Conservation (phyloP, 2,113 vertebrate species). For the Microcebus jonahi region DNA sequence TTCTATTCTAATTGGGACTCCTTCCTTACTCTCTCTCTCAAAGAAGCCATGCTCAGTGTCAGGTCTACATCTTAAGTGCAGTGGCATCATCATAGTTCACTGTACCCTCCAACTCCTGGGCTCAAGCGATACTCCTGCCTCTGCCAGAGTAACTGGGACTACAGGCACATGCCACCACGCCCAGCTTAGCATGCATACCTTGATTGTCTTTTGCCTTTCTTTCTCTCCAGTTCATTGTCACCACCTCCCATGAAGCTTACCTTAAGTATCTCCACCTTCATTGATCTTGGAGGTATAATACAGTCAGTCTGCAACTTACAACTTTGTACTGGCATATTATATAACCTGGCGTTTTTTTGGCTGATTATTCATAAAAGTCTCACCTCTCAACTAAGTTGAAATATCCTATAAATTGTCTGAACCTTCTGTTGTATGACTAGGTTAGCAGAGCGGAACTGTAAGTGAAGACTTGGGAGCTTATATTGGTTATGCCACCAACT, state of each 20-base stretch:
- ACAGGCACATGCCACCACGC: no score
- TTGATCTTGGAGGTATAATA: background rate
- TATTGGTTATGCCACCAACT: background rate
- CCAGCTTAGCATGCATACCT: no score
- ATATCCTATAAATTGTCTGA: background rate
- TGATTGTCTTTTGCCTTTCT: background rate
- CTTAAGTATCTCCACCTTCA: fast-evolving
- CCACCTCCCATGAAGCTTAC: background rate
- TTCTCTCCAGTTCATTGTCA: background rate
- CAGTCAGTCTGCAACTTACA: background rate
- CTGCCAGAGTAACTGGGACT: no score
- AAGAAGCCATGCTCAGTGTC: background rate
- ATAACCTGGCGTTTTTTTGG: fast-evolving
- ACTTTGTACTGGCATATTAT: fast-evolving
- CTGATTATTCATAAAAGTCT: background rate
- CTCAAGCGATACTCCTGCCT: no score
- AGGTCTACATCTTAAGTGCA: background rate
- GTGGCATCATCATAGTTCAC: no score
- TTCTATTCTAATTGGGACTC: background rate
- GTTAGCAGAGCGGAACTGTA: background rate
- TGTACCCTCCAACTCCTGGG: no score
- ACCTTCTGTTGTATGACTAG: background rate
- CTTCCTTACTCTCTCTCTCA: background rate
- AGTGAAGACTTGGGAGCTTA: background rate
- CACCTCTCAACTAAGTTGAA: background rate